These are phyloP conservation scores for Scomberomorus guttatus DNA, from an alignment of 2,797 vertebrate species.

Conservation along the genomic window DNA sequence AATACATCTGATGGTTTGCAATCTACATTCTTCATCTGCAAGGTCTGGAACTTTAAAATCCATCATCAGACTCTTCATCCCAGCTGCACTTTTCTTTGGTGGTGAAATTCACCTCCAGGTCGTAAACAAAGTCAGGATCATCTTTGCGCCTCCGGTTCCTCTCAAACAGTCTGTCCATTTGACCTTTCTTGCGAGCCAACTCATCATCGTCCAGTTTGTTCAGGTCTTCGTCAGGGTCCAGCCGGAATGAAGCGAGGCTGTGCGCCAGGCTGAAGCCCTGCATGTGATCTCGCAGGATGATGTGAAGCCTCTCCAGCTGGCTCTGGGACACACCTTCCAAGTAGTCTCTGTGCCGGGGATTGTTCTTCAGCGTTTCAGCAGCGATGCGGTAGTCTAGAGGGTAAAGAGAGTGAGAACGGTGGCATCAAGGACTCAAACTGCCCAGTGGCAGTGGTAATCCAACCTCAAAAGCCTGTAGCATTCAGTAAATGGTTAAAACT, in stretches of 20 bases:
- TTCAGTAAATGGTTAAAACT: too few species aligned
- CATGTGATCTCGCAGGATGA: conserved; percentile 88
- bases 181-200: conserved; percentile 90
- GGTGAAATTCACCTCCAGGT: conserved; percentile 91
- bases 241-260: conserved; percentile 80
- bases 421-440: neutral
- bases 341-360: conserved; percentile 90
- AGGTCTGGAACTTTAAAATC: conserved; percentile 79
- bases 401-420: neutral
- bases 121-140: conserved; percentile 92
- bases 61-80: conserved; percentile 91
- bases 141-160: conserved; percentile 90
- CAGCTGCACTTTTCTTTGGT: conserved; percentile 90
- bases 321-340: conserved; percentile 87
- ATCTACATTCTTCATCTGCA: neutral
- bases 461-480: neutral
- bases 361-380: conserved; percentile 92
- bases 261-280: conserved; percentile 87
- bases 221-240: conserved; percentile 91
- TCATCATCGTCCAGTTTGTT: conserved; percentile 94
- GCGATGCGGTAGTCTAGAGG: conserved; percentile 88
- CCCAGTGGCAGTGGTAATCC: neutral
- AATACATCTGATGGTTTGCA: neutral
- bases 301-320: conserved; percentile 91
- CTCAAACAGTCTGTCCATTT: conserved; percentile 95